Percentiles rank a stretch among this genome's conserved stretches.
Evolutionary conservation across 2,888 invertebrate genomes (phyloP).

Genomic region (Biston stratarius): DNA sequence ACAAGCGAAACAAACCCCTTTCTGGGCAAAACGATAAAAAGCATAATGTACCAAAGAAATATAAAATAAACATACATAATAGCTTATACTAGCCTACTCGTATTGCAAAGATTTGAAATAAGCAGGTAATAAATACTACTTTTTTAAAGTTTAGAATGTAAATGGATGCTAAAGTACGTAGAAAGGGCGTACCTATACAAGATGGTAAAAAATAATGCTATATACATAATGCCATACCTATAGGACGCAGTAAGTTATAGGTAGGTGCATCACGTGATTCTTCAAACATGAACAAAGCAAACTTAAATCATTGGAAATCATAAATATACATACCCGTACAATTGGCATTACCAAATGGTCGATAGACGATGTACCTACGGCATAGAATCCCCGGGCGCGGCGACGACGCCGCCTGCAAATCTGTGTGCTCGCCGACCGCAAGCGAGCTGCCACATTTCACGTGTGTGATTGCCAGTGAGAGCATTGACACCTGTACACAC

Average conservation of each 20-base stretch:
- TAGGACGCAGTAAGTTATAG: not conserved
- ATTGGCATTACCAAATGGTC: conserved; percentile 33
- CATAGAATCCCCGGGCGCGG: conserved; percentile 28
- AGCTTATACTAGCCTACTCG: too few relatives aligned
- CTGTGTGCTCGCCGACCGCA: conserved; percentile 41
- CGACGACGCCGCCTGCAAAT: conserved; percentile 15
- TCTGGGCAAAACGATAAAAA: too few relatives aligned
- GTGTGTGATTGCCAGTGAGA: conserved; percentile 43
- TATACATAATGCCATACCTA: not conserved
- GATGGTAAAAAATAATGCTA: too few relatives aligned
- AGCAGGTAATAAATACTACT: too few relatives aligned
- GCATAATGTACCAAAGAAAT: too few relatives aligned
- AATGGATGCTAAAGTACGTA: too few relatives aligned
- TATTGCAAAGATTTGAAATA: too few relatives aligned
- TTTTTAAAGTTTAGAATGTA: too few relatives aligned
- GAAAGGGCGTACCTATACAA: too few relatives aligned
- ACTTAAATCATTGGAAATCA: conserved; percentile 13
- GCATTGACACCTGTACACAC: conserved; percentile 44
- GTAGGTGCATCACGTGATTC: not conserved
- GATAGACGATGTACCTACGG: conserved; percentile 28
- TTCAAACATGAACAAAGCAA: not conserved
- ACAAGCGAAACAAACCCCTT: too few relatives aligned
- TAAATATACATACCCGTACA: too few relatives aligned
- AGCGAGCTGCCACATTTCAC: conserved; percentile 33
- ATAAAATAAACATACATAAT: too few relatives aligned